These are phyloP conservation scores for Cydia pomonella DNA, from an alignment of 1,140 invertebrate genomes.

Conservation along the genomic window DNA sequence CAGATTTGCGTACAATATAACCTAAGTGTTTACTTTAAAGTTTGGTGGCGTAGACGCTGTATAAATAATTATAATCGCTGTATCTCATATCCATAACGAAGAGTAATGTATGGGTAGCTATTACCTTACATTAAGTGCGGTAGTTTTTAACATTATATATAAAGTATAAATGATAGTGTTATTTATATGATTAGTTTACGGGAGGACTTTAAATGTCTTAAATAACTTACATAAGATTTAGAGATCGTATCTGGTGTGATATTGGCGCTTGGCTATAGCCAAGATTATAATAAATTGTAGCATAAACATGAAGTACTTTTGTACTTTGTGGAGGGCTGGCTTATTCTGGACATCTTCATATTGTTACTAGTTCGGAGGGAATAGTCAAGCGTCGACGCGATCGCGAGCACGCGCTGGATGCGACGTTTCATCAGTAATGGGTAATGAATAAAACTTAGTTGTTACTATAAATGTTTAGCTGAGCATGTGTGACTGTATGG, in stretches of 20 bases:
- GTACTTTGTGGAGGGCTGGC: neutral
- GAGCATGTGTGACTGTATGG: slow-evolving; percentile 73
- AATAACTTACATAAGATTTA: slow-evolving; percentile 73
- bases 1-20: slow-evolving; percentile 63
- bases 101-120: slow-evolving; percentile 65
- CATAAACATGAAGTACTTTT: neutral
- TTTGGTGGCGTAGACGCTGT: slow-evolving; percentile 61
- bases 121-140: slow-evolving; percentile 66
- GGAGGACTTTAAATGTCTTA: slow-evolving; percentile 72
- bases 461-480: slow-evolving; percentile 80
- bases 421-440: slow-evolving; percentile 74
- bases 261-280: slow-evolving; percentile 73
- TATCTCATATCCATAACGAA: slow-evolving; percentile 67
- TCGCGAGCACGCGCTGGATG: slow-evolving; percentile 54
- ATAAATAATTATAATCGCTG: slow-evolving; percentile 59
- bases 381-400: slow-evolving; percentile 65
- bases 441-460: slow-evolving; percentile 75
- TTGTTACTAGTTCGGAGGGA: slow-evolving; percentile 28
- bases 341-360: neutral
- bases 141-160: slow-evolving; percentile 71
- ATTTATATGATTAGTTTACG: slow-evolving; percentile 79
- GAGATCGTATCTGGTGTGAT: slow-evolving; percentile 59
- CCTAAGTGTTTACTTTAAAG: slow-evolving; percentile 59
- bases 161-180: slow-evolving; percentile 75
- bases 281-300: slow-evolving; percentile 39